phyloP scores from a whole-genome alignment of 2,888 invertebrate species.

The Adelognathus sp. region DNA sequence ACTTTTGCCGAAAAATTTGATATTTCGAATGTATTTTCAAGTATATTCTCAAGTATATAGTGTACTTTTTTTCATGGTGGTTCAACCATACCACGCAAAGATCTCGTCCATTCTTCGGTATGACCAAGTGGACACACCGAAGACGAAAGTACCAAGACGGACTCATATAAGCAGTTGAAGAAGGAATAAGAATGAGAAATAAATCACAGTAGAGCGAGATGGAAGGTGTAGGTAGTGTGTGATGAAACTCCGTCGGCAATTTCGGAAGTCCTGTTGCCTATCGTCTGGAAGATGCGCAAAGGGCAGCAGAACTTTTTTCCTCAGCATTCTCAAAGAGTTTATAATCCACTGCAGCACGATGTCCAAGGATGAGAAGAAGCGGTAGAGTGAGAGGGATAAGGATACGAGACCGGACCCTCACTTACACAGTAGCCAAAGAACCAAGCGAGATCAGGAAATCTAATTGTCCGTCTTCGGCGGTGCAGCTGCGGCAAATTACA shows the following conservation, averaged over 20 bases:
- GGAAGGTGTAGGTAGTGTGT: conserved; percentile 80
- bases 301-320: conserved; percentile 41
- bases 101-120: no score
- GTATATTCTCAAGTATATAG: no score
- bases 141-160: no score
- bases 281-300: conserved; percentile 46
- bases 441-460: conserved; percentile 75
- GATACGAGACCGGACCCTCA: conserved; percentile 64
- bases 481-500: conserved; percentile 76
- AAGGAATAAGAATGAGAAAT: conserved; percentile 61
- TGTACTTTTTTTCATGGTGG: no score
- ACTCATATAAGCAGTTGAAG: conserved; percentile 47
- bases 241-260: conserved; percentile 23
- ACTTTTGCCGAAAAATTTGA: no score
- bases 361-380: neutral
- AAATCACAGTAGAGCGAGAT: conserved; percentile 67
- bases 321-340: conserved; percentile 45
- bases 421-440: conserved; percentile 78
- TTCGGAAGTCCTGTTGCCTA: conserved; percentile 29
- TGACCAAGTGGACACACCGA: no score
- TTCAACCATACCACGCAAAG: no score
- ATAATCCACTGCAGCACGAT: conserved; percentile 16
- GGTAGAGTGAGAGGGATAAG: neutral
- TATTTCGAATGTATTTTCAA: no score
- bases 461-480: conserved; percentile 78